Evolutionary conservation across 2,113 vertebrate species (phyloP), one percentile per base, ranked within the genome.

Genomic region (Ifrita kowaldi): DNA sequence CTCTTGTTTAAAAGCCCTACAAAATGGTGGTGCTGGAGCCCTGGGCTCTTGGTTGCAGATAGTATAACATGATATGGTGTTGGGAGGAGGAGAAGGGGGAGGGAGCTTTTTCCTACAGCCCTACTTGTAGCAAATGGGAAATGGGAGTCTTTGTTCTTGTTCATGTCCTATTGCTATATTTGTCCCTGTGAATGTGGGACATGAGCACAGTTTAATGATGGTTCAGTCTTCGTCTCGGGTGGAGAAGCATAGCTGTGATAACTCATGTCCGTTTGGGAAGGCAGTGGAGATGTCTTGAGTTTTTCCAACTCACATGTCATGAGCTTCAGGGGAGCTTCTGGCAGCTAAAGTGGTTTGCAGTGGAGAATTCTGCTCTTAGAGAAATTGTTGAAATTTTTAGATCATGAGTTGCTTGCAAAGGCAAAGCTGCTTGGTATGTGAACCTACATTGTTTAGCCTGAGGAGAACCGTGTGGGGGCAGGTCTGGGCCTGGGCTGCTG

Each of bases 81-180:
- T 3, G 9, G 41, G 57, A 82, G 65, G 89, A 60, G 68, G 65
- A 73, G 28, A 30, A 42, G 46, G 35, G 37, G 52, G 84, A 71
- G 81, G 93, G 69, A 79, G 46, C 28, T n/a, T 56, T 75, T 52
- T 28, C 49, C 63, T 93, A 46, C 73, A 90, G 88, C 64, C 88
- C 88, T 90, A 92, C 56, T 97, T 95, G 94, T 62, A 90, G 64
- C 64, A 81, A 89, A 57, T 60, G 63, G 87, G 70, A 76, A 89
- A 82, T 77, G 84, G 46, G 47, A 90, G 82, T 33, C 87, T 94
- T 96, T 95, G 91, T 96, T 97, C 93, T 91, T 87, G 87, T 57
- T 94, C 83, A 35, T 37, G 88, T 63, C 64, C 85, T 92, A 4
- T 52, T 0, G 28, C 93, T 92, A 77, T 84, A 89, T 90, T 75